phyloP scores from a whole-genome alignment of 2,888 invertebrate genomes.

The Ceriagrion tenellum region DNA sequence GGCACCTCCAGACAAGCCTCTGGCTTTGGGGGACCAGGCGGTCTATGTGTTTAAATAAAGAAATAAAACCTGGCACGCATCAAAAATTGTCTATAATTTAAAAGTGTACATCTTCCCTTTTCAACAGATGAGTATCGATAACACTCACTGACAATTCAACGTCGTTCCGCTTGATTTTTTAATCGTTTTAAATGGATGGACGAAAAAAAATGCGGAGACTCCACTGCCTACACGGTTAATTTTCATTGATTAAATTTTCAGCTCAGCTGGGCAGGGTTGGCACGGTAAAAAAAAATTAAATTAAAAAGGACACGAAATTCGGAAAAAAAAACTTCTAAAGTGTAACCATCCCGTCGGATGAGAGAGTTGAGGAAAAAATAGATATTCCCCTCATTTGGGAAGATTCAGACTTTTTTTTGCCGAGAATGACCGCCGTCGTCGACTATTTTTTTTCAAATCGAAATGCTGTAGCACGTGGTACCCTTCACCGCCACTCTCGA shows the following conservation, averaged over 20 bases:
- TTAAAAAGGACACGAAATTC: neutral
- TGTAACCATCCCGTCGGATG: neutral
- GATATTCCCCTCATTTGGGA: neutral
- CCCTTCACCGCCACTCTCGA: neutral
- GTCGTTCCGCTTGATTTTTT: neutral
- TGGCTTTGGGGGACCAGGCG: no score
- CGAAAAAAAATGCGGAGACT: neutral
- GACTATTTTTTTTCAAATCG: neutral
- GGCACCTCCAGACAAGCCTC: no score
- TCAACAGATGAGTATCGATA: no score
- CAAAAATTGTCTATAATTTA: no score
- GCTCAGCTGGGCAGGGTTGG: neutral
- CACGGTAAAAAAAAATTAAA: neutral
- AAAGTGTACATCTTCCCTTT: no score
- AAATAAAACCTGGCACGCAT: no score
- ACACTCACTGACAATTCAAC: no score
- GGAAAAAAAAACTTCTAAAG: neutral
- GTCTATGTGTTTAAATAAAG: no score
- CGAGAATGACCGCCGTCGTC: neutral
- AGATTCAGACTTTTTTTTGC: neutral
- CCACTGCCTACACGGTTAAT: neutral
- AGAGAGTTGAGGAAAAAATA: neutral
- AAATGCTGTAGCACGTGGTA: no score
- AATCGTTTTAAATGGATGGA: neutral
- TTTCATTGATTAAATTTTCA: conserved; percentile 9